Base-by-base conservation (phyloP, 2,888 invertebrate species). In the Drosophila planitibia region DNA sequence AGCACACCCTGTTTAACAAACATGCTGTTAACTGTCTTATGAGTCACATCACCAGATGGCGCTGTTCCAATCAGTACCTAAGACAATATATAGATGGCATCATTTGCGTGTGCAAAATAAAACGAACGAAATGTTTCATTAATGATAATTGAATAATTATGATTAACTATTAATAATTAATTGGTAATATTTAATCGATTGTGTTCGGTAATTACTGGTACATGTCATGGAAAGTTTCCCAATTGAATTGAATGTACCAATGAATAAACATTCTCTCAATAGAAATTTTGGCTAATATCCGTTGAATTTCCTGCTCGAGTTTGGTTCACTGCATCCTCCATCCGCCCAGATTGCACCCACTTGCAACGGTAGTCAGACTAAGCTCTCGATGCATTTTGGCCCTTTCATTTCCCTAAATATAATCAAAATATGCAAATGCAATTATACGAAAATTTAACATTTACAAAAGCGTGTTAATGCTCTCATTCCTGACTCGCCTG, bases 401-500 rank as follows among this genome's bases (percentile, higher is more conserved):
- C 83, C 71, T 81, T 81, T 78, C 82, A 87, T 86, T 84, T 89
- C 84, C 87, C 65, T 54, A 39, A 71, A 78, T 79, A 85, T 89
- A 76, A 85, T 85, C 88, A 88, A 90, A 85, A 85, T 85, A 85
- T 85, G 85, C 85, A 88, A 85, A 90, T 85, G 85, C 86, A 88
- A 90, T 85, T 85, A 85, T 74, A 74, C 64, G 37, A 63, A 58
- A 64, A 76, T 74, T 62, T 70, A 74, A 71, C 67, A 80, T 70
- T 78, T 74, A 74, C 74, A 73, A 78, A 73, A 47, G 65, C 74
- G 63, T 71, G 59, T 66, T 81, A 68, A 82, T 82, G 69, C 70
- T 35, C 22, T 64, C 64, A 57, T 62, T 64, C 70, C 30, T 64
- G 47, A 16, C 25, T 25, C 25, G 68, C 47, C 81, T 75, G 64